Evolutionary conservation across 2,888 invertebrate genomes (phyloP), one percentile per base, ranked within the genome.

Genomic region (Aporophyla lueneburgensis): DNA sequence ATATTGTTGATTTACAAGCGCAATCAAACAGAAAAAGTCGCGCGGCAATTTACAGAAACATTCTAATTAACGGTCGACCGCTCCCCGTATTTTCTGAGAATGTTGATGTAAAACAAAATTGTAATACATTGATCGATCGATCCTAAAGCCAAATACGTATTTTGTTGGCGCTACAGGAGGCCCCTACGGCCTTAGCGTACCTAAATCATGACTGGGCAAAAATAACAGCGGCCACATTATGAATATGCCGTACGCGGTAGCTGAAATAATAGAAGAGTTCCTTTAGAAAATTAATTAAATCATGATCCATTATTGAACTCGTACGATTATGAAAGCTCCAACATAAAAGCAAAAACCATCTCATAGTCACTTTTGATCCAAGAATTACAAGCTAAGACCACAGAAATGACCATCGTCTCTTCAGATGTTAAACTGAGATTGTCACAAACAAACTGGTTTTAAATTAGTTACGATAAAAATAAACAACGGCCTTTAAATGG

Each of bases 161-260:
- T 86, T 90, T 81, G 84, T 83, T 80, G 72, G 80, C 92, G 74
- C 90, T 87, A 81, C 90, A 87, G 90, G 90, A 88, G 91, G 89
- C 85, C 86, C 72, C 72, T 46, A 74, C 75, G 78, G 70, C 75
- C 81, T 88, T 88, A 88, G 86, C 76, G 85, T 80, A 86, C 87
- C 88, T 86, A 88, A 91, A 89, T 89, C 89, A 90, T 91, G 89
- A 90, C 88, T 80, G 86, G 80, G 87, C 88, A 76, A 86, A 89
- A 89, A 87, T 87, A 81, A 87, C 85, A 81, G 86, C 82, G 78
- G 84, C 80, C 77, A 71, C 69, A 53, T 84, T 85, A 81, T 81
- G 80, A 81, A 81, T 78, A 80, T 33, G 79, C 80, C 69, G 74
- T 78, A 65, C 54, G 81, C 33, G 72, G 75, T 65, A 75, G 74